Percentiles rank a stretch among this genome's conserved stretches.
Evolutionary conservation across 2,113 vertebrate species (phyloP).

Genomic region (Silurus glanis): DNA sequence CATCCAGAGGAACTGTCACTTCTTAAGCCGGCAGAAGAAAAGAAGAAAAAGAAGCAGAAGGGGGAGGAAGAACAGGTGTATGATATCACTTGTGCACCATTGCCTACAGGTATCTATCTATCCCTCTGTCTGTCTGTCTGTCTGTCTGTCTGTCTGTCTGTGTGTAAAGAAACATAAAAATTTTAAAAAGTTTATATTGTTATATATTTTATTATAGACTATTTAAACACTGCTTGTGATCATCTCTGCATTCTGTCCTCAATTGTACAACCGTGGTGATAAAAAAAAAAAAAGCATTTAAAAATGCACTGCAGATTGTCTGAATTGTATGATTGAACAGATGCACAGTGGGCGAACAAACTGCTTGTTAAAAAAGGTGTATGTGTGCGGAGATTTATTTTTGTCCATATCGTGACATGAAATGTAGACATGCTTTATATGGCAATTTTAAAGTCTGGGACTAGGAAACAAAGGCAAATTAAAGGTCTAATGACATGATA

Average conservation of each 20-base stretch:
- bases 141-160: background rate
- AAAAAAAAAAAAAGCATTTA: background rate
- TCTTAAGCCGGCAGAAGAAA: slow-evolving; percentile 68
- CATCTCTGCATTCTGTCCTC: background rate
- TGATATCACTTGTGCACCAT: slow-evolving; percentile 68
- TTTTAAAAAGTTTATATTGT: background rate
- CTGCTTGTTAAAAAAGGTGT: background rate
- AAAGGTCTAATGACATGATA: background rate
- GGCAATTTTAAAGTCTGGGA: background rate
- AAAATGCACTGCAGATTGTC: background rate
- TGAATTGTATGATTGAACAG: background rate
- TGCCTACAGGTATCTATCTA: slow-evolving; percentile 54
- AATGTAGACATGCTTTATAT: background rate
- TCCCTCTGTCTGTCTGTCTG: background rate
- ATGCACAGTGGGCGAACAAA: background rate
- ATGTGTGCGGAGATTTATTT: background rate
- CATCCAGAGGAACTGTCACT: slow-evolving; percentile 78
- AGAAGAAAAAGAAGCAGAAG: slow-evolving; percentile 75
- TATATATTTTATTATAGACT: background rate
- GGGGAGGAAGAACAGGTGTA: slow-evolving; percentile 61
- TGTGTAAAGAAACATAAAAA: background rate
- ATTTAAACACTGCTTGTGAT: background rate
- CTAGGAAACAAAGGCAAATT: background rate
- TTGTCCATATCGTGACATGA: background rate
- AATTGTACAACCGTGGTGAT: background rate